Evolutionary conservation across 2,888 invertebrate species (phyloP), one percentile per base, ranked within the genome.

Genomic region (Apoda limacodes): DNA sequence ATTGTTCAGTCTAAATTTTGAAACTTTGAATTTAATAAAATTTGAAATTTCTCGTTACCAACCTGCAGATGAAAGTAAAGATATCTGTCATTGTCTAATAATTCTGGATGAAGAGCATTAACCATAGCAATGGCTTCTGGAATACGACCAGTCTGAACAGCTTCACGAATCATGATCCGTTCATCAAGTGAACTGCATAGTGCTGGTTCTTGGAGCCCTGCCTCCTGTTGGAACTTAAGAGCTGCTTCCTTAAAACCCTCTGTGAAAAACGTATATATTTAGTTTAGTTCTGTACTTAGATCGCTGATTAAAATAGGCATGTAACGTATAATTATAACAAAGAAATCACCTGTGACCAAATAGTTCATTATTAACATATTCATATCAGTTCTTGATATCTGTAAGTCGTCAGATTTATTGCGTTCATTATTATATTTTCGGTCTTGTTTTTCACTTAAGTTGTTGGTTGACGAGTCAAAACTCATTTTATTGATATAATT

Each of bases 341-440:
- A 6, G 17, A 17, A 17, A 30, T 66, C 72, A 95, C 95, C 96
- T 78, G 95, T 97, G 23, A 98, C 95, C 55, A 98, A 85, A 74
- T 98, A 98, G 78, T 98, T 97, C 97, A 98, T 98, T 46, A 98
- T 95, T 42, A 98, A 83, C 69, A 93, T 92, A 71, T 98, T 98
- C 93, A 98, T 96, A 52, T 95, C 93, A 22, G 90, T 88, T 49
- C 95, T 84, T 32, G 93, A 93, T 48, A 95, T 88, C 50, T 93
- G 92, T 45, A 88, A 82, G 41, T 88, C 85, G 58, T 91, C 90
- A 9, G 92, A 70, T 56, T 87, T 85, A 39, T 85, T 85, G 49
- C 90, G 82, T 48, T 93, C 90, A 17, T 7, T 7, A 43, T 90
- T 87, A 55, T 86, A 86, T 45, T 86, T 68, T 25, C 74, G 59